phyloP scores from a whole-genome alignment of 2,888 invertebrate genomes.

The Agrochola lota region DNA sequence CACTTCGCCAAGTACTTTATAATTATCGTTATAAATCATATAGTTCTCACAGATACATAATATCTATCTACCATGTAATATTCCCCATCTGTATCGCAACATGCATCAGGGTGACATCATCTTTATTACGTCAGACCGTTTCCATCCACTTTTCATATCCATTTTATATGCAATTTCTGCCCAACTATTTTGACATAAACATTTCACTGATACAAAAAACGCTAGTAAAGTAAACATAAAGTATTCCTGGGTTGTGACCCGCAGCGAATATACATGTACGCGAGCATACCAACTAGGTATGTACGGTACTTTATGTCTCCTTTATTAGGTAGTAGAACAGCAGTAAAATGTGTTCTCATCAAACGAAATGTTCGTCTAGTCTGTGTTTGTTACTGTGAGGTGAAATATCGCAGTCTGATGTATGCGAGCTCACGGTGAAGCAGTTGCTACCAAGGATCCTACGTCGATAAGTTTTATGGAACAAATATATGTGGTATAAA shows the following conservation, averaged over 20 bases:
- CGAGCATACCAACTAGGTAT: conserved; percentile 57
- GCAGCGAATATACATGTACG: conserved; percentile 39
- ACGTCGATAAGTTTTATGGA: conserved; percentile 11
- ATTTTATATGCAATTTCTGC: conserved; percentile 48
- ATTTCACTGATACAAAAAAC: conserved; percentile 60
- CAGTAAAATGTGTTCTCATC: conserved; percentile 82
- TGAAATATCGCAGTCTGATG: conserved; percentile 47
- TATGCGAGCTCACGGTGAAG: conserved; percentile 25
- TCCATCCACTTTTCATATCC: conserved; percentile 46
- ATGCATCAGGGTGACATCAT: conserved; percentile 39
- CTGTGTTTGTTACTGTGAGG: conserved; percentile 53
- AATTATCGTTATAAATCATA: too few relatives aligned
- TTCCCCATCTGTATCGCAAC: not conserved
- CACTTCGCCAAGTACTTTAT: conserved; percentile 21
- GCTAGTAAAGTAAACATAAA: conserved; percentile 73
- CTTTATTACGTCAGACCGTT: conserved; percentile 32
- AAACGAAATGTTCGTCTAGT: conserved; percentile 72
- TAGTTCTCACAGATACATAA: too few relatives aligned
- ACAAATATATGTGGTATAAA: conserved; percentile 23
- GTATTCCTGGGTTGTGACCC: conserved; percentile 66
- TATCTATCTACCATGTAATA: conserved; percentile 4
- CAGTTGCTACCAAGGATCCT: conserved; percentile 2
- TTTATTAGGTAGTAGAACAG: conserved; percentile 81
- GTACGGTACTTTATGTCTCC: conserved; percentile 79
- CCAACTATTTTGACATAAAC: conserved; percentile 53